Conservation (phyloP, 2,888 invertebrate genomes). For the Brenthis hecate region DNA sequence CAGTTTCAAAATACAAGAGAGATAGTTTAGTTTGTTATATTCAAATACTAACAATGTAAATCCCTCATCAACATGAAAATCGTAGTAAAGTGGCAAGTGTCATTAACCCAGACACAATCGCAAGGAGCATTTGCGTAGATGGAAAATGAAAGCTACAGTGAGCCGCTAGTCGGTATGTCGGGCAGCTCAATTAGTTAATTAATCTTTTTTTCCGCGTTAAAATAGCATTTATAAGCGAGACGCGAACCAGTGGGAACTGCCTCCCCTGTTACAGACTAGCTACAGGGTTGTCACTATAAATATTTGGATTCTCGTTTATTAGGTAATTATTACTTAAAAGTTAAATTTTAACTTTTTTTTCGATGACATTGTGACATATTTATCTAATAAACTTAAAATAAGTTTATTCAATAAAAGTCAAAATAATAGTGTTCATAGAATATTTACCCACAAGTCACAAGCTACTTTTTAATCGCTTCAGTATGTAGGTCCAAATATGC, state of each 20-base stretch:
- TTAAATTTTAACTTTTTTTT: too few relatives aligned
- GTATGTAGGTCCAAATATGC: too few relatives aligned
- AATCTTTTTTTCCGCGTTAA: slow-evolving; percentile 81
- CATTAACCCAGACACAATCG: slow-evolving; percentile 40
- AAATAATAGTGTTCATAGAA: too few relatives aligned
- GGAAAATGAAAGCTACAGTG: slow-evolving; percentile 36
- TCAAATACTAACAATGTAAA: slow-evolving; percentile 12
- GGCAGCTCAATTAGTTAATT: slow-evolving; percentile 81
- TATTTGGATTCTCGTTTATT: not conserved
- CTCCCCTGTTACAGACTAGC: slow-evolving; percentile 53
- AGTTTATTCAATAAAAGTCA: too few relatives aligned
- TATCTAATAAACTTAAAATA: too few relatives aligned
- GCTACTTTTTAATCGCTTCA: too few relatives aligned
- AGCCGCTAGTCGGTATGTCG: slow-evolving; percentile 47
- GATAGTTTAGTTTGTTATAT: slow-evolving; percentile 11
- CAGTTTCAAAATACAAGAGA: slow-evolving; percentile 5
- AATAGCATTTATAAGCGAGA: slow-evolving; percentile 80
- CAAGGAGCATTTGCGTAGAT: slow-evolving; percentile 38
- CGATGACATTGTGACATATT: too few relatives aligned
- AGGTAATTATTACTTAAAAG: too few relatives aligned
- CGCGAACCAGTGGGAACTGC: slow-evolving; percentile 73
- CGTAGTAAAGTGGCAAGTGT: slow-evolving; percentile 33
- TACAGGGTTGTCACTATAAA: slow-evolving; percentile 58
- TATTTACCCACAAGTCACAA: too few relatives aligned
- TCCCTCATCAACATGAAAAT: slow-evolving; percentile 26